Conservation (phyloP, 1,140 invertebrate species). For the Eciton burchellii region DNA sequence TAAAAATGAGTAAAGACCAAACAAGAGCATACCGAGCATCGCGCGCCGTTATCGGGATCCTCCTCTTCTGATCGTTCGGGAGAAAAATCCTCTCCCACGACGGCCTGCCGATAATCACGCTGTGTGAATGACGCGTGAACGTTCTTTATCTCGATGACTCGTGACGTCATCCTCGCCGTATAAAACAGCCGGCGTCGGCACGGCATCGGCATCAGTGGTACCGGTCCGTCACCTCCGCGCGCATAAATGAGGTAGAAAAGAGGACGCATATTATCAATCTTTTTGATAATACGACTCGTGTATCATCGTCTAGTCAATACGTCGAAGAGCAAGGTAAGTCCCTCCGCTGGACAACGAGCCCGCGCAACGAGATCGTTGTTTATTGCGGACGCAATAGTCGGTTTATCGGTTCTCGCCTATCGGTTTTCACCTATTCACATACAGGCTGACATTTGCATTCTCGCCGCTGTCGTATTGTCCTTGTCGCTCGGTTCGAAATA, state of each 20-base stretch:
- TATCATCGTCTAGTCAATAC: slow-evolving; percentile 66
- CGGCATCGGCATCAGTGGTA: slow-evolving; percentile 62
- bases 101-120: slow-evolving; percentile 50
- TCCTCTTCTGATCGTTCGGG: not conserved
- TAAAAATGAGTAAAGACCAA: slow-evolving; percentile 6
- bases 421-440: too few relatives aligned
- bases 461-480: too few relatives aligned
- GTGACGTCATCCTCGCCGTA: slow-evolving; percentile 71
- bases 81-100: not conserved
- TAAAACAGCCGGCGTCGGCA: slow-evolving; percentile 70
- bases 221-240: slow-evolving; percentile 10
- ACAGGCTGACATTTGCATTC: too few relatives aligned
- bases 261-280: not conserved
- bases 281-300: slow-evolving; percentile 54
- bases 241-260: slow-evolving; percentile 52
- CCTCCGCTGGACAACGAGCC: too few relatives aligned
- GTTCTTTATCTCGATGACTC: slow-evolving; percentile 56
- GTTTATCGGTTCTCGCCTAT: too few relatives aligned
- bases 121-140: slow-evolving; percentile 64
- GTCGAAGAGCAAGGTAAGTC: too few relatives aligned
- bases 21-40: not conserved
- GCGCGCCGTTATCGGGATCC: not conserved
- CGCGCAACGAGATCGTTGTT: too few relatives aligned
- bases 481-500: too few relatives aligned
- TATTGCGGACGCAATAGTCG: too few relatives aligned